Percentiles rank a stretch among this genome's conserved stretches.
Evolutionary conservation across 2,797 vertebrate genomes (phyloP).

Genomic region (Thaleichthys pacificus): DNA sequence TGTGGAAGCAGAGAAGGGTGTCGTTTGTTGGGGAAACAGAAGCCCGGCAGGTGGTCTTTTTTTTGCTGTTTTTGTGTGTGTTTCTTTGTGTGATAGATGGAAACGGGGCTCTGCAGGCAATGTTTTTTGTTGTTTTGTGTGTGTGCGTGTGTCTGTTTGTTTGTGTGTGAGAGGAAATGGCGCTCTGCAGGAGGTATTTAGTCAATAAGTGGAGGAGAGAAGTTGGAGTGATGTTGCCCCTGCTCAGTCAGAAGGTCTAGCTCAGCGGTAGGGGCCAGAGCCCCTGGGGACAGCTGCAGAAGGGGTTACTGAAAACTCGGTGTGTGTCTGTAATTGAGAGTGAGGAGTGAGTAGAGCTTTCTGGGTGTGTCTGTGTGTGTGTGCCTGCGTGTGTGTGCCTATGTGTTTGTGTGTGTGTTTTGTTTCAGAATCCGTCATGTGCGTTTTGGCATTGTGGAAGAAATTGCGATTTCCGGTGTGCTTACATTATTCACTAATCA

Average conservation of each 20-base stretch:
- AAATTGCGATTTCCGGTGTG: no score
- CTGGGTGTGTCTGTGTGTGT: constrained; percentile 10
- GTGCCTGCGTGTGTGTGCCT: not conserved
- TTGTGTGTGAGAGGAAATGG: no score
- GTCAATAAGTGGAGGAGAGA: constrained; percentile 21
- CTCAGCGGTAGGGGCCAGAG: constrained; percentile 26
- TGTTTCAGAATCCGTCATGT: not conserved
- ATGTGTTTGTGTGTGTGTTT: not conserved
- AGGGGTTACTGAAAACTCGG: constrained; percentile 39
- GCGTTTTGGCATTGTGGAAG: not conserved
- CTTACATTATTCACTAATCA: no score
- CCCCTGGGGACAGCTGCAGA: constrained; percentile 18
- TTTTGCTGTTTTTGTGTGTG: no score
- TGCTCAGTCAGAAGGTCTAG: constrained; percentile 31
- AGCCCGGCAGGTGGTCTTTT: not conserved
- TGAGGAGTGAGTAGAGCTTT: constrained; percentile 27
- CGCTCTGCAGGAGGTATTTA: constrained; percentile 16
- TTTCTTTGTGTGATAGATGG: no score
- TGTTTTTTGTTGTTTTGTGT: no score
- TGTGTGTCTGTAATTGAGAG: constrained; percentile 30
- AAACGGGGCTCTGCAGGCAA: no score
- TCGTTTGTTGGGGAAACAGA: not conserved
- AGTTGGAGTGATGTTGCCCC: constrained; percentile 37
- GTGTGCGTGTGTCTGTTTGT: no score
- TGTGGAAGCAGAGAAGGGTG: not conserved